Percentiles rank a stretch among this genome's conserved stretches.
phyloP scores from a whole-genome alignment of 2,797 vertebrate genomes.

The Danio jaintianensis region DNA sequence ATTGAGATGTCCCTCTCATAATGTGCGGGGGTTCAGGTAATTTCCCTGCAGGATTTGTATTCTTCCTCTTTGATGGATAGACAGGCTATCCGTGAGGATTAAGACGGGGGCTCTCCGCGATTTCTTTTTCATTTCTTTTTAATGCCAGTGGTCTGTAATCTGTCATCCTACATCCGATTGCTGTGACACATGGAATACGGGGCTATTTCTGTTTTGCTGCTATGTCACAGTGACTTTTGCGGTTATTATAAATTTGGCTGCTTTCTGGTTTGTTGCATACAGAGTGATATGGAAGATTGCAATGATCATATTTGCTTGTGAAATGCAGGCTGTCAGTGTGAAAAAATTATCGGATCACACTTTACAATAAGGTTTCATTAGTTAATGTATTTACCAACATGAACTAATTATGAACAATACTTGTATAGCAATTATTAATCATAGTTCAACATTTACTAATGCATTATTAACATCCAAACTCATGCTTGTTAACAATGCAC shows the following conservation, averaged over 20 bases:
- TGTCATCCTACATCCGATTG: slow-evolving; percentile 65
- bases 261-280: slow-evolving; percentile 11
- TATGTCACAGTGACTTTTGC: slow-evolving; percentile 11
- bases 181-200: slow-evolving; percentile 44
- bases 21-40: slow-evolving; percentile 59
- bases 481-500: too few species aligned
- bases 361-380: too few species aligned
- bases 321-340: neutral
- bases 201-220: slow-evolving; percentile 39
- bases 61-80: slow-evolving; percentile 67
- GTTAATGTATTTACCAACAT: too few species aligned
- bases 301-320: neutral
- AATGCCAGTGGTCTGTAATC: slow-evolving; percentile 68
- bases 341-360: neutral
- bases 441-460: too few species aligned
- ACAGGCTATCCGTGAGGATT: slow-evolving; percentile 64
- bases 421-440: too few species aligned
- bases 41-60: slow-evolving; percentile 67
- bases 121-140: slow-evolving; percentile 70
- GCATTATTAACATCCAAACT: too few species aligned
- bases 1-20: slow-evolving; percentile 63
- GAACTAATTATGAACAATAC: too few species aligned
- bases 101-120: slow-evolving; percentile 59
- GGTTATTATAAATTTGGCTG: neutral
- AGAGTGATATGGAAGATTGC: neutral